Base-by-base conservation (phyloP, 1,140 invertebrate genomes). In the Zaprionus capensis region DNA sequence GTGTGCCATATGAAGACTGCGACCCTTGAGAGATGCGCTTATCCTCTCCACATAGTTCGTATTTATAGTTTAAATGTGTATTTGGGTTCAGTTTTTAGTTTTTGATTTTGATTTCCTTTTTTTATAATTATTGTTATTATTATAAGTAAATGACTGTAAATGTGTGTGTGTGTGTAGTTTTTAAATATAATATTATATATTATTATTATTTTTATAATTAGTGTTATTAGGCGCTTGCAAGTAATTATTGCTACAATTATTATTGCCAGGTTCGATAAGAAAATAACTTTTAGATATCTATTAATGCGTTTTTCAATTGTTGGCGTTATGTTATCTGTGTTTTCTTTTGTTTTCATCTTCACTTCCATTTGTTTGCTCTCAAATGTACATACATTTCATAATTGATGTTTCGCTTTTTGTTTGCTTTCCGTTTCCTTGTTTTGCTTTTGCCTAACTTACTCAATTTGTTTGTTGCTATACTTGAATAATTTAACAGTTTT, bases 251-350 rank as follows among this genome's bases (percentile, higher is more conserved):
- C 71, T 80, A 76, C 58, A 72, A 72, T 85, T 91, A 83, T 91
- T 91, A 91, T 87, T 91, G 81, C 87, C 83, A 91, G 73, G 82
- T 83, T 87, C 76, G 81, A 82, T 91, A 87, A 80, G 80, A 91
- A 91, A 91, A 91, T 91, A 84, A 81, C 41, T 79, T 78, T 81
- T 71, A 71, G 70, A 74, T 84, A 62, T 56, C 76, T 59, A 63
- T 78, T 68, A 72, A 80, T 86, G 63, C 36, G 44, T 74, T 65
- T 55, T 63, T 71, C 5, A 65, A 74, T 51, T 77, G 24, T 76
- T 67, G 71, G 57, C 61, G 59, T 70, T 71, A 70, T 44, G 28
- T 57, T 65, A 46, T 24, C 17, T 9, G n/a, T 62, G 69, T 46
- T 56, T 34, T 63, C 22, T 38, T 44, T 71, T 55, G 3, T 34